Evolutionary conservation across 2,888 invertebrate species (phyloP).

Genomic region (Lasioglossum figueresi): DNA sequence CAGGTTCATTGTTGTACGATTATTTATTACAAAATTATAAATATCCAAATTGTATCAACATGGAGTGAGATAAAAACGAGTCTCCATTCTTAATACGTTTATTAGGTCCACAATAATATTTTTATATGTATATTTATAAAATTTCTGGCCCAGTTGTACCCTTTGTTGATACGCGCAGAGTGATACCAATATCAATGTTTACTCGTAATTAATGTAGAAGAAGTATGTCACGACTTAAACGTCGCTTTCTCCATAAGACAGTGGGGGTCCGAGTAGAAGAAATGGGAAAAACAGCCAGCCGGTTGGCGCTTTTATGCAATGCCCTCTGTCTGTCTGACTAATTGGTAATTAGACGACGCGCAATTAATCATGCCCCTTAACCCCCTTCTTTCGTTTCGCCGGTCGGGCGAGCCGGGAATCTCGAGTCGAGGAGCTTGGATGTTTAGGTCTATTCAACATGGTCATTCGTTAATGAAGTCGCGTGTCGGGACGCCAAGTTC

Average conservation of each 20-base stretch:
- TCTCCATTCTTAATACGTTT: not conserved
- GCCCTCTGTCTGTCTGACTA: constrained; percentile 62
- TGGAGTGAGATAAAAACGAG: not conserved
- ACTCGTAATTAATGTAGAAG: not conserved
- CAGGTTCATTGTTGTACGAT: not conserved
- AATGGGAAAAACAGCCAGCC: constrained; percentile 53
- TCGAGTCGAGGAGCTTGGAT: constrained; percentile 69
- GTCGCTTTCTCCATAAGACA: constrained; percentile 27
- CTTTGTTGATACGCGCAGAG: not conserved
- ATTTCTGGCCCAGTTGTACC: not conserved
- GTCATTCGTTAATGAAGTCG: constrained; percentile 82
- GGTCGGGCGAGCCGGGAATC: constrained; percentile 49
- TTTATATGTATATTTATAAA: not conserved
- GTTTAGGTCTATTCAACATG: constrained; percentile 78
- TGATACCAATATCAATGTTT: not conserved
- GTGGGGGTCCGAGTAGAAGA: constrained; percentile 5
- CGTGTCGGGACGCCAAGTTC: constrained; percentile 78
- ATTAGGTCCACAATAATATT: not conserved
- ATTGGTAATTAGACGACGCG: constrained; percentile 78
- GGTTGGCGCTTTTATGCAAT: constrained; percentile 37
- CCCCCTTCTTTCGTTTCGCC: constrained; percentile 60
- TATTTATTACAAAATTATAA: not conserved
- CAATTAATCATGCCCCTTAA: constrained; percentile 79
- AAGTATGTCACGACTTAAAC: not conserved
- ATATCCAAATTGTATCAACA: not conserved